A percentile compares a stretch with the other conserved stretches of the same genome.
These are phyloP conservation scores for Pangasius macronema DNA, from an alignment of 2,797 vertebrate genomes.

Conservation along the genomic window DNA sequence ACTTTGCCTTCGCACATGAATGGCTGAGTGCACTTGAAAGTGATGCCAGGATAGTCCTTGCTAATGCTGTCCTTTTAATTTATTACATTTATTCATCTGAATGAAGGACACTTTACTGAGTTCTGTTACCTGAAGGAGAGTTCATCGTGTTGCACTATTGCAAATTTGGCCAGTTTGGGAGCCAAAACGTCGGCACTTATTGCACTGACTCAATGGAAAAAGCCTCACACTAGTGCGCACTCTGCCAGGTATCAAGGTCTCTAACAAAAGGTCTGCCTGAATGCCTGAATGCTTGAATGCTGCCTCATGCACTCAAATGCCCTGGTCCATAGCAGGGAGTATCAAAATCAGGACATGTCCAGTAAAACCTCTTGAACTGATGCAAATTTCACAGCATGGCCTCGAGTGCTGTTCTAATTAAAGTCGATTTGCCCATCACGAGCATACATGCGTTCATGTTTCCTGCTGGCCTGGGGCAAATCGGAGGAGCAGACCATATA, in stretches of 20 bases:
- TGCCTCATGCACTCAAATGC: background rate
- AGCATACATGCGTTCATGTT: background rate
- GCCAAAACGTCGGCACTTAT: background rate
- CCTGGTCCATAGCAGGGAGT: background rate
- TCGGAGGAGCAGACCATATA: background rate
- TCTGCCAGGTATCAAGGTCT: background rate
- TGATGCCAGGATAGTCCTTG: background rate
- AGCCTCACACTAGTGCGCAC: background rate
- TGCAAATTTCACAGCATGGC: background rate
- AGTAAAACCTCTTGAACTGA: constrained; percentile 2
- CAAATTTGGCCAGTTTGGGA: background rate
- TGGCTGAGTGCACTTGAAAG: background rate
- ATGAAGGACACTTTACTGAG: background rate
- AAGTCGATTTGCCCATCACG: background rate
- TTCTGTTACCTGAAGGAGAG: background rate
- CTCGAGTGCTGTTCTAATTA: constrained; percentile 28
- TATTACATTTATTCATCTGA: background rate
- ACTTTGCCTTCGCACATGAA: background rate
- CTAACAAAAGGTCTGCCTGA: background rate
- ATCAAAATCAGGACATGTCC: constrained; percentile 17
- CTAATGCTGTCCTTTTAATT: background rate
- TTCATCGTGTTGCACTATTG: background rate
- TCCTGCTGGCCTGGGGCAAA: background rate
- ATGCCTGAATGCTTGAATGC: background rate
- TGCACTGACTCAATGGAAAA: background rate